Base-by-base conservation (phyloP, 1,140 invertebrate genomes). In the Diorhabda carinulata region DNA sequence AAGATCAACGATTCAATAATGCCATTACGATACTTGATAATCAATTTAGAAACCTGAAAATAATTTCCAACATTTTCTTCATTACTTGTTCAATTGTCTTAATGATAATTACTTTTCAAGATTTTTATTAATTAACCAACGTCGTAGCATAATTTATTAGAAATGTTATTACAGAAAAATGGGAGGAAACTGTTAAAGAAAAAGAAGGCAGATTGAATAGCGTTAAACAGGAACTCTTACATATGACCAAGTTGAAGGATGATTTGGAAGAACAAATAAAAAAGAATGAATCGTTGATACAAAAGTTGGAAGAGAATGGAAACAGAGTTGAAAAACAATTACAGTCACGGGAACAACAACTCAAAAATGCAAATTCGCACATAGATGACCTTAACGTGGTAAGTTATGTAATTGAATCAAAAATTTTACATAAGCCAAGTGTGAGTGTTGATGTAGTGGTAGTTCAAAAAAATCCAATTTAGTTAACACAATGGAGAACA, bases 271-370 rank as follows among this genome's bases (percentile, higher is more conserved):
- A 70, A 41, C 72, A 77, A n/a, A 66, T 73, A 10, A 61, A 41
- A 3, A 65, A 72, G n/a, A 62, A 72, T 7, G 71, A 74, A 66
- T 52, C 57, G 42, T 57, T 69, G 3, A 71, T 78, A 9, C 44
- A 59, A 7, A 74, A 76, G 57, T 73, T 78, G 52, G 71, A 76
- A 61, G 73, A 74, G 42, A 76, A 69, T 58, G 61, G 72, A 5
- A 66, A 45, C 5, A 76, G 67, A 57, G 62, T 71, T 40, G 70
- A 76, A 61, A 76, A 78, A 59, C 61, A 74, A 8, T 10, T 72
- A 6, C 43, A 74, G 43, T 74, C 69, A 58, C 73, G 74, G 57
- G 75, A 78, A 6, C 71, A 78, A n/a, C 52, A 43, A 42, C 41
- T 77, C 4, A 73, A 73, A 64, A 69, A 70, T 5, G 43, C 72